These are phyloP conservation scores for Periphyllus acericola DNA, from an alignment of 2,888 invertebrate genomes.

Conservation along the genomic window DNA sequence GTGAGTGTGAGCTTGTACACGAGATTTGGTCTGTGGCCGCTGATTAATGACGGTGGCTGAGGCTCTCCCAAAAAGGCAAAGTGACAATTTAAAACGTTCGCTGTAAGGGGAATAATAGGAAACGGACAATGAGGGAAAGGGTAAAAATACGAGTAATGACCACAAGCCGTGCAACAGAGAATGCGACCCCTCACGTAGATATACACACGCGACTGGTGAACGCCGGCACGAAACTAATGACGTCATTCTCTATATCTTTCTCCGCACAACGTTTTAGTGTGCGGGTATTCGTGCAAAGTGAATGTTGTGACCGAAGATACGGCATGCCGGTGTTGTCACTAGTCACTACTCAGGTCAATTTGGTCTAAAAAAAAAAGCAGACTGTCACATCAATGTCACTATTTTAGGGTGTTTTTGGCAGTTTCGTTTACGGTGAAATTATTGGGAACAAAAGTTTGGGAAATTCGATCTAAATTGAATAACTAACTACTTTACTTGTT, in stretches of 20 bases:
- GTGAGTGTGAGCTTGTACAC: background rate
- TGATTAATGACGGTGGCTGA: slow-evolving; percentile 37
- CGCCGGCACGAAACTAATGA: background rate
- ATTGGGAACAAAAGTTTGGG: too few relatives aligned
- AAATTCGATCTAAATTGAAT: too few relatives aligned
- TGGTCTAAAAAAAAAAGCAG: background rate
- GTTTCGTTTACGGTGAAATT: background rate
- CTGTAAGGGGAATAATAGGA: slow-evolving; percentile 14
- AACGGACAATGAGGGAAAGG: slow-evolving; percentile 1
- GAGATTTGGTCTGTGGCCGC: slow-evolving; percentile 18
- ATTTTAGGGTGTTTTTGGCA: background rate
- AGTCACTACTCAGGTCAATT: background rate
- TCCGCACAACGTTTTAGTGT: background rate
- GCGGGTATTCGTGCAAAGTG: background rate
- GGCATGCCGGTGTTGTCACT: background rate
- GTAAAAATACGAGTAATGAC: slow-evolving; percentile 43
- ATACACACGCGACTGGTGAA: background rate
- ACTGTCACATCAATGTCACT: background rate
- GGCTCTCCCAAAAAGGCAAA: slow-evolving; percentile 31
- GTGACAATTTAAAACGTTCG: slow-evolving; percentile 31
- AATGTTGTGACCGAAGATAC: background rate
- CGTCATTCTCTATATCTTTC: background rate
- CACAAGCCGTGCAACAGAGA: background rate
- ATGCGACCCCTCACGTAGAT: slow-evolving; percentile 4
- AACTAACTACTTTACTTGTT: too few relatives aligned